phyloP scores from a whole-genome alignment of 1,140 invertebrate species.

The Drosophila nikananu region DNA sequence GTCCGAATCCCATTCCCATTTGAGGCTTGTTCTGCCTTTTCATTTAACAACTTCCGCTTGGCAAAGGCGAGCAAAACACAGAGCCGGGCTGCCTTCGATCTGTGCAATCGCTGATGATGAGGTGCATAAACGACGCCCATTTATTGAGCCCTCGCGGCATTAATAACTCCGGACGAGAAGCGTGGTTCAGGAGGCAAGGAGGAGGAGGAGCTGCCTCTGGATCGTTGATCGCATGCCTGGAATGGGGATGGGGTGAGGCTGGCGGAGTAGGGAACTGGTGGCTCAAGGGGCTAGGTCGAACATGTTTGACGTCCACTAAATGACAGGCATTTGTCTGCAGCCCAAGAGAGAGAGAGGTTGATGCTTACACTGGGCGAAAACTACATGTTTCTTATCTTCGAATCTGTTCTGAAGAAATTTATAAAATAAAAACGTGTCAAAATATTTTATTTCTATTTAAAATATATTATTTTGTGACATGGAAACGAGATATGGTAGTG shows the following conservation, averaged over 20 bases:
- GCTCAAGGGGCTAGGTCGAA: conserved; percentile 50
- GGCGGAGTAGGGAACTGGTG: conserved; percentile 9
- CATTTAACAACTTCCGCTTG: conserved; percentile 80
- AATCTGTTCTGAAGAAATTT: accelerated
- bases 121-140: conserved; percentile 83
- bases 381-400: no score
- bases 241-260: conserved; percentile 5
- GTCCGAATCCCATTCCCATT: conserved; percentile 20
- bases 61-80: conserved; percentile 42
- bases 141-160: conserved; percentile 79
- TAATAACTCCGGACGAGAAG: conserved; percentile 56
- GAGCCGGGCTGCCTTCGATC: conserved; percentile 47
- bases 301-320: conserved; percentile 78
- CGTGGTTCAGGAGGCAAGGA: conserved; percentile 2
- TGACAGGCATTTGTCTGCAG: conserved; percentile 77
- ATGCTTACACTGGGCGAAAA: conserved; percentile 12
- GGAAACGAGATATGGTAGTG: no score
- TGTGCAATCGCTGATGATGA: conserved; percentile 79
- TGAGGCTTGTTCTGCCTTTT: conserved; percentile 37
- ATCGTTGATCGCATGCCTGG: conserved; percentile 33
- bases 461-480: no score
- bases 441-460: neutral
- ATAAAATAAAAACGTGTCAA: neutral
- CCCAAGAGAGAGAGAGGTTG: conserved; percentile 27
- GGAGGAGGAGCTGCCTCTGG: conserved; percentile 8